Conservation (phyloP, 2,797 vertebrate species). For the Danio aesculapii region DNA sequence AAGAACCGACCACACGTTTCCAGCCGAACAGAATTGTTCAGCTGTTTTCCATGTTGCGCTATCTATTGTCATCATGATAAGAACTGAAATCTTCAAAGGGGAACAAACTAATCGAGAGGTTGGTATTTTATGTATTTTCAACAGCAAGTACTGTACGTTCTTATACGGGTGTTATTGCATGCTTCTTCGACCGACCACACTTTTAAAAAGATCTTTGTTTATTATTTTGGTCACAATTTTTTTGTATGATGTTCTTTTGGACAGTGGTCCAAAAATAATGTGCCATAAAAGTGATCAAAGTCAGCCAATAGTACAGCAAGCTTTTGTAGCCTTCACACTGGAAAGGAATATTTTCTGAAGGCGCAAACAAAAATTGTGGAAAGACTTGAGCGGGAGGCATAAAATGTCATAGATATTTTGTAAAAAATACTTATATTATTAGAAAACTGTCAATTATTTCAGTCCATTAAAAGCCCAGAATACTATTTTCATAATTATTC, state of each 20-base stretch:
- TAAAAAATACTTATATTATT: slow-evolving; percentile 21
- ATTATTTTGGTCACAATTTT: slow-evolving; percentile 27
- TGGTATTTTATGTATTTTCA: slow-evolving; percentile 62
- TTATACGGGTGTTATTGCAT: slow-evolving; percentile 76
- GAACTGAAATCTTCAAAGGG: neutral
- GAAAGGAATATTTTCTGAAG: slow-evolving; percentile 33
- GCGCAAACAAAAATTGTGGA: neutral
- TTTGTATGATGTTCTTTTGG: slow-evolving; percentile 35
- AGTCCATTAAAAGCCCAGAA: neutral
- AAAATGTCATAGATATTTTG: slow-evolving; percentile 37
- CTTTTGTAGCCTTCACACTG: slow-evolving; percentile 27
- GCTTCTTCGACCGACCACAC: slow-evolving; percentile 69
- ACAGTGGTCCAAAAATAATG: slow-evolving; percentile 20
- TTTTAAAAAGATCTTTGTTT: slow-evolving; percentile 57
- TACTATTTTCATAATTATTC: slow-evolving; percentile 29
- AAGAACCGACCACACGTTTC: slow-evolving; percentile 8
- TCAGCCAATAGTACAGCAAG: slow-evolving; percentile 14
- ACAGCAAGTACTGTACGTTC: slow-evolving; percentile 73
- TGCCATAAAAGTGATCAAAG: slow-evolving; percentile 43
- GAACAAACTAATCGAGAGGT: slow-evolving; percentile 46
- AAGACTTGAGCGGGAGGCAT: neutral
- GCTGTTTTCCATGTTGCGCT: neutral
- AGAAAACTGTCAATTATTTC: neutral
- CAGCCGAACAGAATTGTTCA: slow-evolving; percentile 1
- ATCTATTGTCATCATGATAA: neutral